Percentiles rank a stretch among this genome's conserved stretches.
Evolutionary conservation across 2,113 vertebrate genomes (phyloP).

Genomic region (Bambusicola thoracicus): DNA sequence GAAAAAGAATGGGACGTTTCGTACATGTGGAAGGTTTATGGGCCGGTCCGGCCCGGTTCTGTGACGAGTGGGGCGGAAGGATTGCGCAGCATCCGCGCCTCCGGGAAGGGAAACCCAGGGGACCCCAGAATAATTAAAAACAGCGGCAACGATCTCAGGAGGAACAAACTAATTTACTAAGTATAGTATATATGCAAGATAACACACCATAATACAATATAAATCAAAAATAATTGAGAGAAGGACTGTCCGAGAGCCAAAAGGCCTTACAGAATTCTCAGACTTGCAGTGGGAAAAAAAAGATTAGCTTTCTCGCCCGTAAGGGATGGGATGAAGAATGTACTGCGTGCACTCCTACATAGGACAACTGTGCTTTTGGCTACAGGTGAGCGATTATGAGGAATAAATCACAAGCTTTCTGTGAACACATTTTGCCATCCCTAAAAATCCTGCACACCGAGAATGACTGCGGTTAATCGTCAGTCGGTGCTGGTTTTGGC

Average conservation of each 20-base stretch:
- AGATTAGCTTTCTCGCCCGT: neutral
- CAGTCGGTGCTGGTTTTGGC: neutral
- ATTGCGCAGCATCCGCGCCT: no score
- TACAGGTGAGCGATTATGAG: neutral
- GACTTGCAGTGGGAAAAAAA: neutral
- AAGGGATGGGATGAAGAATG: neutral
- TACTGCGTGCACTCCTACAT: rapidly evolving
- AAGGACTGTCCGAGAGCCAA: neutral
- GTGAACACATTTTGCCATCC: neutral
- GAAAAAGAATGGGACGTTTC: no score
- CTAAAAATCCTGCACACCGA: neutral
- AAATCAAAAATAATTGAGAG: neutral
- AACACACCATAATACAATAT: no score
- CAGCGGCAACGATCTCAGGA: no score
- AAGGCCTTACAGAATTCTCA: neutral
- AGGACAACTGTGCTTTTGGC: neutral
- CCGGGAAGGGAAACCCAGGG: no score
- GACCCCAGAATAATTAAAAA: no score
- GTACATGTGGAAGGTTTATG: no score
- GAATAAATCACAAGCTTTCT: neutral
- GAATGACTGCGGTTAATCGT: neutral
- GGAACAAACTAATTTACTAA: no score
- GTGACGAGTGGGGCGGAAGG: no score
- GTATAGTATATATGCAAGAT: no score
- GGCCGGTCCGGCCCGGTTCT: no score